A percentile compares a stretch with the other conserved stretches of the same genome.
phyloP scores from a whole-genome alignment of 2,888 invertebrate genomes.

The Agapostemon virescens region DNA sequence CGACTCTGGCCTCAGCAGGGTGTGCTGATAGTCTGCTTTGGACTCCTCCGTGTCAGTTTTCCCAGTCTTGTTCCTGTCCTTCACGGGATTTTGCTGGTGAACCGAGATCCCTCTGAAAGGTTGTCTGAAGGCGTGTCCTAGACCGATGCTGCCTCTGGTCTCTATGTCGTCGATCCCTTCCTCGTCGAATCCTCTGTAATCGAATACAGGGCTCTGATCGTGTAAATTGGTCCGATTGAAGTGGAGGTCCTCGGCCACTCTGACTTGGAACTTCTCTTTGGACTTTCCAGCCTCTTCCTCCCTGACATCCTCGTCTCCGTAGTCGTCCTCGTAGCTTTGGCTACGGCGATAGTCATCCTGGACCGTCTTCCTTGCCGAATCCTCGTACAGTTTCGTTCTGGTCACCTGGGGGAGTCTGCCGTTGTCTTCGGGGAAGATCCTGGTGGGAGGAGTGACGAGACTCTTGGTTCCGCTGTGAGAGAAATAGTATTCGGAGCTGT shows the following conservation, averaged over 20 bases:
- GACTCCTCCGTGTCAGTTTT: neutral
- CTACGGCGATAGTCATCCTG: constrained; percentile 11
- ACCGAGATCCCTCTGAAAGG: constrained; percentile 35
- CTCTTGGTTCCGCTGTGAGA: constrained; percentile 54
- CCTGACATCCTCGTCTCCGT: neutral
- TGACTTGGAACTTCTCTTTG: constrained; percentile 14
- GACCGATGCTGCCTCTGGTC: constrained; percentile 57
- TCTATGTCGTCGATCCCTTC: constrained; percentile 51
- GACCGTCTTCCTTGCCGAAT: neutral
- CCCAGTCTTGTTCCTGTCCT: neutral
- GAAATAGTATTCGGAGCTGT: constrained; percentile 73
- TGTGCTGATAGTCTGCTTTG: neutral
- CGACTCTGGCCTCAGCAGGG: neutral
- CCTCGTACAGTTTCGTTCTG: neutral
- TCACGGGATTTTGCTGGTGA: constrained; percentile 32
- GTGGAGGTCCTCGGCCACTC: neutral
- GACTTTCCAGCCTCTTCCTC: neutral
- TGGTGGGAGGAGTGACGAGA: constrained; percentile 52
- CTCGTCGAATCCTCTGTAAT: constrained; percentile 13
- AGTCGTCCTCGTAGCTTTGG: constrained; percentile 33
- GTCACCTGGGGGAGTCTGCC: neutral
- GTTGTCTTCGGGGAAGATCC: constrained; percentile 5
- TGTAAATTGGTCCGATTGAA: constrained; percentile 6
- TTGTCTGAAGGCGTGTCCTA: constrained; percentile 53
- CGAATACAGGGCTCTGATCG: neutral